A percentile compares a stretch with the other conserved stretches of the same genome.
Conservation (phyloP, 2,113 vertebrate genomes). For the Sapajus apella region DNA sequence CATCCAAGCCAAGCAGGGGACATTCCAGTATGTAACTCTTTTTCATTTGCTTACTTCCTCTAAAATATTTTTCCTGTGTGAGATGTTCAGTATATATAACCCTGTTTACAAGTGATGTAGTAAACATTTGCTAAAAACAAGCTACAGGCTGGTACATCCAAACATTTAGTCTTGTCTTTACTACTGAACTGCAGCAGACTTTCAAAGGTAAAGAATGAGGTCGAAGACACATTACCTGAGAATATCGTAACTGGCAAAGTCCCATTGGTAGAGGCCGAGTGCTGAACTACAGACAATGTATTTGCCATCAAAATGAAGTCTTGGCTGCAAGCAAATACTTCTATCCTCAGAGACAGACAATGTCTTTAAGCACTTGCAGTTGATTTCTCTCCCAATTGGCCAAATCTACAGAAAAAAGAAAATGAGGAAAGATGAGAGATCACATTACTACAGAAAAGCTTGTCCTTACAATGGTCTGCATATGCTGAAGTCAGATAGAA, state of each 20-base stretch:
- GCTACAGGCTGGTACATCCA: not conserved
- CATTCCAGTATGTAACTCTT: not conserved
- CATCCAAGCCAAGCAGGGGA: not conserved
- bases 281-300: constrained; percentile 98
- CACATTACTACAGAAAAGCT: constrained; percentile 9
- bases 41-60: not conserved
- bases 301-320: constrained; percentile 97
- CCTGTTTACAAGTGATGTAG: not conserved
- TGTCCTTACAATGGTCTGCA: not conserved
- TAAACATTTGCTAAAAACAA: constrained; percentile 11
- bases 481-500: not conserved
- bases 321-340: constrained; percentile 96
- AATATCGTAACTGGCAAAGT: constrained; percentile 97
- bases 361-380: constrained; percentile 97
- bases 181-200: not conserved
- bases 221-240: constrained; percentile 88
- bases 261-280: constrained; percentile 97
- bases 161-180: constrained; percentile 14
- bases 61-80: constrained; percentile 7
- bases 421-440: not conserved
- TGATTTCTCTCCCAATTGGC: constrained; percentile 98
- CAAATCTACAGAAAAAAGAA: constrained; percentile 90
- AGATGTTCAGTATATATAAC: not conserved
- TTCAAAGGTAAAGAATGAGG: not conserved
- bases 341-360: constrained; percentile 96